phyloP scores from a whole-genome alignment of 2,888 invertebrate species.

The Galerucella nymphaeae region DNA sequence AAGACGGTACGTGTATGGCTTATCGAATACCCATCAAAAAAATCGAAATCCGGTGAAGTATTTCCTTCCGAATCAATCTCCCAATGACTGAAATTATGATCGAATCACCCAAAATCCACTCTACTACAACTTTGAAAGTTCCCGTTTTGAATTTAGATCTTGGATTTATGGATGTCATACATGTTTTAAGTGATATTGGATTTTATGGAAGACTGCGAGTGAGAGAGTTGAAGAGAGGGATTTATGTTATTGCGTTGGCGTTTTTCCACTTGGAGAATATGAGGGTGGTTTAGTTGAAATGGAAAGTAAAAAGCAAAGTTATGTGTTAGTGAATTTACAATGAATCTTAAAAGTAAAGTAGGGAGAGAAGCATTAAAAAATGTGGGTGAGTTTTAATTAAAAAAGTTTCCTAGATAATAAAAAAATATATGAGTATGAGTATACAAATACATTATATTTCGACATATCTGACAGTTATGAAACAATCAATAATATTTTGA shows the following conservation, averaged over 20 bases:
- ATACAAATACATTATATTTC: too few species aligned
- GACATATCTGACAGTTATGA: too few species aligned
- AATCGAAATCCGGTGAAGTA: background rate
- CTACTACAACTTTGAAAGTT: slow-evolving; percentile 7
- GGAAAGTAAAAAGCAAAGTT: slow-evolving; percentile 29
- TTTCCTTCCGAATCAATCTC: slow-evolving; percentile 4
- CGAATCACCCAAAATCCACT: slow-evolving; percentile 11
- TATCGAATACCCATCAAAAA: background rate
- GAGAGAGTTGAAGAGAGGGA: slow-evolving; percentile 25
- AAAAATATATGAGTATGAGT: too few species aligned
- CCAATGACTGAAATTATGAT: background rate
- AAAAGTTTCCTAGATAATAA: background rate
- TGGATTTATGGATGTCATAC: slow-evolving; percentile 42
- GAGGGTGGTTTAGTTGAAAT: slow-evolving; percentile 25
- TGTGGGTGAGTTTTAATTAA: background rate
- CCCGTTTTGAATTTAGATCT: slow-evolving; percentile 17
- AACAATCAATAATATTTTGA: too few species aligned
- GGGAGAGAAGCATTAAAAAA: background rate
- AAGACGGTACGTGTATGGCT: background rate
- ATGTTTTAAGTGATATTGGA: slow-evolving; percentile 44
- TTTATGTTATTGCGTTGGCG: slow-evolving; percentile 34
- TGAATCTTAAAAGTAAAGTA: slow-evolving; percentile 18
- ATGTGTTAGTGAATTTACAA: slow-evolving; percentile 33
- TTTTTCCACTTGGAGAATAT: slow-evolving; percentile 32
- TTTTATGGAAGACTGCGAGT: slow-evolving; percentile 35